Conservation (phyloP, 2,888 invertebrate species). For the Dryomyza anilis region DNA sequence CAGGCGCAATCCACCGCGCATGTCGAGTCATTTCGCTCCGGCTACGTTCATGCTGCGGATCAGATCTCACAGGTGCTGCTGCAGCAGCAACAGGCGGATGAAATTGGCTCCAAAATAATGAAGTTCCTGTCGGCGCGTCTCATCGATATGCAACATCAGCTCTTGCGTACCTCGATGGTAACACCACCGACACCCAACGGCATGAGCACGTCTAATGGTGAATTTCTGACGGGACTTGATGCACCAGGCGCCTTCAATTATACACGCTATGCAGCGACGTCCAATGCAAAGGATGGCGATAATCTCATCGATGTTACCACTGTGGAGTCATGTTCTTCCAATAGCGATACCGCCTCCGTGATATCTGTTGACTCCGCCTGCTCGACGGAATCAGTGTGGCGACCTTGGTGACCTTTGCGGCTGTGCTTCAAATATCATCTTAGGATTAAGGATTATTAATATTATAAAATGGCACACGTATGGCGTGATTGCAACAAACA, state of each 20-base stretch:
- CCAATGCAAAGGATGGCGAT: conserved; percentile 36
- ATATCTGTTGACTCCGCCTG: conserved; percentile 48
- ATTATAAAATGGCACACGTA: background rate
- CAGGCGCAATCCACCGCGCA: conserved; percentile 67
- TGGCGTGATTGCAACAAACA: conserved; percentile 32
- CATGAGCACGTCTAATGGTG: conserved; percentile 17
- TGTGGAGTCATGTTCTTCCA: conserved; percentile 41
- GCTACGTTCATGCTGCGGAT: conserved; percentile 87
- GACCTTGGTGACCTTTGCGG: conserved; percentile 48
- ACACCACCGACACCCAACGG: background rate
- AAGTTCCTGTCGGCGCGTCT: conserved; percentile 85
- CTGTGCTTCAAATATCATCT: background rate
- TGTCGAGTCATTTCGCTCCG: conserved; percentile 84
- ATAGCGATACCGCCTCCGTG: conserved; percentile 46
- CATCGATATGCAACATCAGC: conserved; percentile 63
- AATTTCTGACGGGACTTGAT: too few species aligned
- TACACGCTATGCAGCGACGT: conserved; percentile 16
- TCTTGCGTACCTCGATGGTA: conserved; percentile 40
- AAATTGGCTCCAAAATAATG: conserved; percentile 71
- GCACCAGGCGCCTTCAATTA: background rate
- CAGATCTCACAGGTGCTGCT: conserved; percentile 86
- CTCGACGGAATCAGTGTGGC: conserved; percentile 50
- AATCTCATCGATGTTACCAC: conserved; percentile 52
- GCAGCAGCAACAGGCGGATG: conserved; percentile 69
- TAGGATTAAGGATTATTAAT: background rate